Evolutionary conservation across 2,888 invertebrate genomes (phyloP), one percentile per base, ranked within the genome.

Genomic region (Plagodis dolabraria): DNA sequence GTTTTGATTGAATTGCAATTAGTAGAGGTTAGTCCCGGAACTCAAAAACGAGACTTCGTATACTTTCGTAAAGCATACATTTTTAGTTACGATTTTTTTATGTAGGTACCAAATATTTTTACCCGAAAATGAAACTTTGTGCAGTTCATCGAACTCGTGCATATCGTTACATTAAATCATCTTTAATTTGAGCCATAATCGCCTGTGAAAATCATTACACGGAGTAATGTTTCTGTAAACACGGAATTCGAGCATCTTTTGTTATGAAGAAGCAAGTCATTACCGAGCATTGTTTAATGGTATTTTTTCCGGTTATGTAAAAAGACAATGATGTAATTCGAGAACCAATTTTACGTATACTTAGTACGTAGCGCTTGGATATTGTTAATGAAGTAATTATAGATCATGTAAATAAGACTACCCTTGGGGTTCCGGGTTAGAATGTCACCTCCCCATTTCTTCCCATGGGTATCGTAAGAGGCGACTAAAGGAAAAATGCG

Each of bases 241-340:
- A 72, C 64, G 72, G 71, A 76, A 74, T 69, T 64, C 48, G 57
- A 67, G 54, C 47, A 44, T 51, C 65, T 60, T 53, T 54, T 82
- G 74, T 80, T 80, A 71, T 80, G 81, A 73, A 74, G 79, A 71
- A 58, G 53, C 62, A 38, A 65, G 55, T 60, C 64, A 72, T 62
- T 65, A 75, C 69, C 68, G 74, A 49, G 61, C 71, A 77, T 80
- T 80, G 80, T 81, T 71, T 70, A 45, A 45, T 34, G 43, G 46
- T 44, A 49, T 61, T 73, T 67, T 65, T 66, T 60, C 53, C 44
- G 51, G 54, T 51, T 48, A 40, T 36, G 49, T 59, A 47, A 58
- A 49, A 43, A 43, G n/a, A 9, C 55, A 36, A 33, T 47, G 49
- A 50, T 46, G 56, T 50, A 55, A 55, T 47, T 34, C 36, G 35